Evolutionary conservation across 2,888 invertebrate species (phyloP).

Genomic region (Tenthredo scrophulariae): DNA sequence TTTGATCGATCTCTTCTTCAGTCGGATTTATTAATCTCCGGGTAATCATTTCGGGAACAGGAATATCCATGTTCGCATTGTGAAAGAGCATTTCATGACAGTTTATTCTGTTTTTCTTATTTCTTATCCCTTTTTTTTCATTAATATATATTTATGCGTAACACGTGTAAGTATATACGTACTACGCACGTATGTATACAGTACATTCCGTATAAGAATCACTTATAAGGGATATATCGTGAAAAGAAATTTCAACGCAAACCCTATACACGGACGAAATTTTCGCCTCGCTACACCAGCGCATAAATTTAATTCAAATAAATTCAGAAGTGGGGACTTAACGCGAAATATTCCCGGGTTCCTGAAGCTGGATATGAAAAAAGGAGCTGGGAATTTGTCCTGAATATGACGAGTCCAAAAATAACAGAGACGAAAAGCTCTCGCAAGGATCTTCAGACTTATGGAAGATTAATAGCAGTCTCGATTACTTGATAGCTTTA

Average conservation of each 20-base stretch:
- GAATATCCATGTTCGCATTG: background rate
- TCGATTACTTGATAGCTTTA: background rate
- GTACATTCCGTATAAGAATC: background rate
- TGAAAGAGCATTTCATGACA: background rate
- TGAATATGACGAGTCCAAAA: background rate
- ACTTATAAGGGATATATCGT: background rate
- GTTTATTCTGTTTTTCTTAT: conserved; percentile 21
- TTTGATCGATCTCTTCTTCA: background rate
- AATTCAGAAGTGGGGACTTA: conserved; percentile 31
- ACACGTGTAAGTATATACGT: background rate
- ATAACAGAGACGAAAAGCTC: background rate
- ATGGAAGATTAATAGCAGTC: background rate
- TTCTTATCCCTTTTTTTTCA: background rate
- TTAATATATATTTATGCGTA: background rate
- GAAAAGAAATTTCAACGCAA: conserved; percentile 10
- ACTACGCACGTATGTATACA: background rate
- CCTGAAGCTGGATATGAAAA: background rate
- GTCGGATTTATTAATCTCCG: background rate
- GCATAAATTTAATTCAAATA: conserved; percentile 37
- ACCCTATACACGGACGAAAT: background rate
- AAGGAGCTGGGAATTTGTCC: background rate
- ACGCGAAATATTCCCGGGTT: background rate
- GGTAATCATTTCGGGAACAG: background rate
- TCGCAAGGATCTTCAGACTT: background rate
- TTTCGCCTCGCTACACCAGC: background rate